phyloP scores from a whole-genome alignment of 2,888 invertebrate genomes.

The Drosophila anomelani region DNA sequence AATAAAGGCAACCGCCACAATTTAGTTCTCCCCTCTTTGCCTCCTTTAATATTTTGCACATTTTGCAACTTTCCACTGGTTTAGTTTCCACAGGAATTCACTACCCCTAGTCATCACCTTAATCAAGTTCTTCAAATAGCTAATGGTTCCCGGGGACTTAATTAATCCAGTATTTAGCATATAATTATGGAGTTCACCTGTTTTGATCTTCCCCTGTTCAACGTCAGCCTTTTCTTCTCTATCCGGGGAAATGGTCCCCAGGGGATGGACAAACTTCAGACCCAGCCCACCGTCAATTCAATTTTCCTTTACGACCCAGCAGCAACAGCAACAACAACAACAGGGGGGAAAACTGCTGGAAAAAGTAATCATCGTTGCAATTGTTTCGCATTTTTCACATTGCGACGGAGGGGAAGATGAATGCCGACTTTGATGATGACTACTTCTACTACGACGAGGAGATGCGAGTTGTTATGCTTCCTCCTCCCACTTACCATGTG shows the following conservation, averaged over 20 bases:
- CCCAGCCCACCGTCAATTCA: constrained; percentile 72
- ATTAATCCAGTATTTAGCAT: constrained; percentile 77
- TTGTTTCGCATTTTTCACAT: constrained; percentile 79
- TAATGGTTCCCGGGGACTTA: constrained; percentile 64
- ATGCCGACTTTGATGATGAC: constrained; percentile 74
- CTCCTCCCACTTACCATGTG: constrained; percentile 31
- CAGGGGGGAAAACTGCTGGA: constrained; percentile 40
- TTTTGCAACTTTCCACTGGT: constrained; percentile 54
- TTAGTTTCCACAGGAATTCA: constrained; percentile 24
- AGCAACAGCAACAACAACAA: constrained; percentile 39
- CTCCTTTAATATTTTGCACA: constrained; percentile 59
- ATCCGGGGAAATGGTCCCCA: constrained; percentile 56
- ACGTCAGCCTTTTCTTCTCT: background rate
- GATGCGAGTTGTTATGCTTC: constrained; percentile 23
- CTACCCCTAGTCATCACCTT: constrained; percentile 58
- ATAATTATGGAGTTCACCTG: constrained; percentile 72
- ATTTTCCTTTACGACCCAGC: constrained; percentile 70
- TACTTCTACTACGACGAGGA: constrained; percentile 4
- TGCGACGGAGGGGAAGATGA: constrained; percentile 58
- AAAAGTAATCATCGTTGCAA: constrained; percentile 80
- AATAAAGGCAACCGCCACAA: constrained; percentile 41
- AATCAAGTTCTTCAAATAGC: constrained; percentile 55
- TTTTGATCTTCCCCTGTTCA: constrained; percentile 10
- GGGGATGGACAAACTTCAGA: constrained; percentile 51
- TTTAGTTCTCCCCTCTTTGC: constrained; percentile 21